A percentile compares a stretch with the other conserved stretches of the same genome.
Evolutionary conservation across 2,888 invertebrate species (phyloP).

Genomic region (Polyommatus icarus): DNA sequence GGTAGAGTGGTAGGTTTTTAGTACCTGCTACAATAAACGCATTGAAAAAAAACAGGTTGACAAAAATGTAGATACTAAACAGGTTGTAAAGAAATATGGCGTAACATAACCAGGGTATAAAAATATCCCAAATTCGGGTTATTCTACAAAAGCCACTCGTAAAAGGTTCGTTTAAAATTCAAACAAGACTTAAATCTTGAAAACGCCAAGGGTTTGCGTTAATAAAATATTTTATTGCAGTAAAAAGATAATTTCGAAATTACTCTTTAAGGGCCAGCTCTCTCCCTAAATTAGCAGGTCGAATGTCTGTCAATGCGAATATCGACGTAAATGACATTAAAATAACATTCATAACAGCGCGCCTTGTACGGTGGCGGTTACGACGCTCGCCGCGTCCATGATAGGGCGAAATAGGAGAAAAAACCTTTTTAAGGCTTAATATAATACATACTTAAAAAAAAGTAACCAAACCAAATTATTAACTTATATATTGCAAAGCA

Average conservation of each 20-base stretch:
- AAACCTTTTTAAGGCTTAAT: too few species aligned
- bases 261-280: too few species aligned
- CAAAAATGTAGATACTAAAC: neutral
- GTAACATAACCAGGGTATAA: neutral
- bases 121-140: slow-evolving; percentile 10
- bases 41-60: neutral
- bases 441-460: too few species aligned
- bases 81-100: slow-evolving; percentile 2
- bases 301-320: too few species aligned
- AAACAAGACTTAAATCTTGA: slow-evolving; percentile 29
- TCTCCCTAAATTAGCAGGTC: too few species aligned
- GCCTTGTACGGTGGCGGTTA: too few species aligned
- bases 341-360: too few species aligned
- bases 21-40: neutral
- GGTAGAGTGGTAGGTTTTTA: neutral
- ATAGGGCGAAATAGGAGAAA: too few species aligned
- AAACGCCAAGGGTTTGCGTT: slow-evolving; percentile 22
- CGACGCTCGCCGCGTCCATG: too few species aligned
- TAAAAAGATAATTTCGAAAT: slow-evolving; percentile 31
- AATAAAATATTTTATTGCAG: slow-evolving; percentile 27
- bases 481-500: too few species aligned
- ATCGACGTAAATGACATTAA: too few species aligned
- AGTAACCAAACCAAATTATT: too few species aligned
- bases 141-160: slow-evolving; percentile 5
- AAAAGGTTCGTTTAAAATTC: slow-evolving; percentile 26